These are phyloP conservation scores for Spea hammondii DNA, from an alignment of 2,797 vertebrate species.

Conservation along the genomic window DNA sequence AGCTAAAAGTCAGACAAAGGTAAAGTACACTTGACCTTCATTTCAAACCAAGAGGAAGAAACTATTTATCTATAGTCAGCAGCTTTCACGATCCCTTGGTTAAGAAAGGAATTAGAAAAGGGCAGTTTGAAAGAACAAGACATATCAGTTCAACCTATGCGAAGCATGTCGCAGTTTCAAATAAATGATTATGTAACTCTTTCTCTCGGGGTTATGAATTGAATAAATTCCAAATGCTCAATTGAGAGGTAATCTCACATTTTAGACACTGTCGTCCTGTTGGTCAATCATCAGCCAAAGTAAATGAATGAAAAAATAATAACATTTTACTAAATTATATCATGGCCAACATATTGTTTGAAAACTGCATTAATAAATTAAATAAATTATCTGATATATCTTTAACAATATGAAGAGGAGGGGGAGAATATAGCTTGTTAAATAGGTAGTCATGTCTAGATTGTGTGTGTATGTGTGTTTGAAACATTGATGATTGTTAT, in stretches of 20 bases:
- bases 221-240: background rate
- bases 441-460: too few species aligned
- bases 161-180: background rate
- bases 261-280: background rate
- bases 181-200: background rate
- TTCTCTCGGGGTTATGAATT: background rate
- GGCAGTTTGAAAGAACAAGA: background rate
- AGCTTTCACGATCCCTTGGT: background rate
- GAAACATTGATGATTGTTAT: too few species aligned
- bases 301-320: too few species aligned
- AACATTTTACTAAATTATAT: too few species aligned
- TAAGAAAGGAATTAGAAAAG: background rate
- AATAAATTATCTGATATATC: too few species aligned
- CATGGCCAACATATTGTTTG: too few species aligned
- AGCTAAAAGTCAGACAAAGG: background rate
- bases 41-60: background rate
- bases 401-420: too few species aligned
- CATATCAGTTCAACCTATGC: background rate
- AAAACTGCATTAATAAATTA: too few species aligned
- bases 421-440: too few species aligned
- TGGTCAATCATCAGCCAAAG: background rate
- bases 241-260: background rate
- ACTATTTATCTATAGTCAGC: background rate
- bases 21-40: background rate
- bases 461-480: too few species aligned